Conservation (phyloP, 2,797 vertebrate genomes). For the Sebastes umbrosus region DNA sequence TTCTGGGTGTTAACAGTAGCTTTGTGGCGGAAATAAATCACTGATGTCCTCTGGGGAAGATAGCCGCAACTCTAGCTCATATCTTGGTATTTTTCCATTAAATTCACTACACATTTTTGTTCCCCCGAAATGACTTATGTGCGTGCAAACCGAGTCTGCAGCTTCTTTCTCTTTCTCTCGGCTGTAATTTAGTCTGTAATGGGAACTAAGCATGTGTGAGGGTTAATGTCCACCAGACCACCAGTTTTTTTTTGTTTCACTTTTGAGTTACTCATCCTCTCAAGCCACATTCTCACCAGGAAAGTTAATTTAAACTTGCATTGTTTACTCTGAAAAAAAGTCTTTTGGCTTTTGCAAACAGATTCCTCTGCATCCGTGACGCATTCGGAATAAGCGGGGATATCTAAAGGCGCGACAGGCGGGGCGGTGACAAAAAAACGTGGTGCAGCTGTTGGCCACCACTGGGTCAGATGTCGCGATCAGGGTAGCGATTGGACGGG, state of each 20-base stretch:
- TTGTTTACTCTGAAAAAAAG: no score
- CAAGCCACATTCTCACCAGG: not conserved
- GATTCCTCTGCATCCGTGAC: not conserved
- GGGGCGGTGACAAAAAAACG: not conserved
- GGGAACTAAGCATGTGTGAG: not conserved
- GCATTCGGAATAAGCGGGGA: not conserved
- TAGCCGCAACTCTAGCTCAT: conserved; percentile 7
- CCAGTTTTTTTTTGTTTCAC: not conserved
- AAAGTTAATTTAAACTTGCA: not conserved
- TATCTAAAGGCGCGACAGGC: not conserved
- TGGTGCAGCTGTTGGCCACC: conserved; percentile 63
- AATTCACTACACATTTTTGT: not conserved
- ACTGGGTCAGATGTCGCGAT: conserved; percentile 62
- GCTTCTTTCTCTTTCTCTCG: not conserved
- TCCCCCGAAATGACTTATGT: not conserved
- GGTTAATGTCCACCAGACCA: not conserved
- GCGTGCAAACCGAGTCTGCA: not conserved
- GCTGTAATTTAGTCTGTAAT: not conserved
- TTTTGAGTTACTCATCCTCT: not conserved
- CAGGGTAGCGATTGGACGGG: conserved; percentile 10
- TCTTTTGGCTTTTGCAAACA: not conserved
- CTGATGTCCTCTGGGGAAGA: not conserved
- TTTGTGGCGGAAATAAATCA: conserved; percentile 41
- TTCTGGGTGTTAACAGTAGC: conserved; percentile 14
- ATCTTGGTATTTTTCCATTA: conserved; percentile 18